phyloP scores from a whole-genome alignment of 1,140 invertebrate species.

The Macrobrachium nipponense region DNA sequence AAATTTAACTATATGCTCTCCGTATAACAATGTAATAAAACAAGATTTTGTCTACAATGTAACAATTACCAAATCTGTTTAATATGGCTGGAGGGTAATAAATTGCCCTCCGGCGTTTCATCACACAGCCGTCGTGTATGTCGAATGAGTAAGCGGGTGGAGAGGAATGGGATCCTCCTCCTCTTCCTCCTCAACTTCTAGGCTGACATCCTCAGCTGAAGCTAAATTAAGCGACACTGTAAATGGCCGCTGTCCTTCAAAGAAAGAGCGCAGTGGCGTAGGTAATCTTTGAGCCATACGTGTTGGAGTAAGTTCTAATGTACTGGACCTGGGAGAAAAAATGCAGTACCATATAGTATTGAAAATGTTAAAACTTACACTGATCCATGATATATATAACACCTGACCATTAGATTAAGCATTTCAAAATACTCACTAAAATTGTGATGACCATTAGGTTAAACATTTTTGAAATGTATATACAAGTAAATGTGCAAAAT shows the following conservation, averaged over 20 bases:
- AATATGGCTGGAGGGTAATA: neutral
- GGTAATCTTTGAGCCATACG: conserved; percentile 55
- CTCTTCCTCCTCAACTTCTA: conserved; percentile 52
- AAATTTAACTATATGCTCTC: no score
- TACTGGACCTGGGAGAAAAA: conserved; percentile 35
- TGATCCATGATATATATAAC: no score
- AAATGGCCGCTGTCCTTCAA: conserved; percentile 63
- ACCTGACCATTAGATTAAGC: neutral
- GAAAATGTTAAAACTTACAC: no score
- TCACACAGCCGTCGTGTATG: conserved; percentile 57
- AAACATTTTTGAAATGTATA: neutral
- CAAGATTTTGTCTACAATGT: neutral
- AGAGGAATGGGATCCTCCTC: conserved; percentile 41
- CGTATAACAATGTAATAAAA: no score
- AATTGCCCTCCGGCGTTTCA: neutral
- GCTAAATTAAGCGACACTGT: conserved; percentile 63
- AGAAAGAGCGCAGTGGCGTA: conserved; percentile 55
- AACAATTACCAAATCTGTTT: conserved; percentile 9
- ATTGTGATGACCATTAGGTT: neutral
- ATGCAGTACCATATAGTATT: neutral
- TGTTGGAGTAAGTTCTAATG: conserved; percentile 50
- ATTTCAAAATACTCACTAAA: neutral
- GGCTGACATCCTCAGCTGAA: conserved; percentile 59
- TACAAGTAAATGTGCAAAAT: no score
- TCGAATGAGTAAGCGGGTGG: conserved; percentile 55